Evolutionary conservation across 1,140 invertebrate species (phyloP), one percentile per base, ranked within the genome.

Genomic region (Drusus annulatus): DNA sequence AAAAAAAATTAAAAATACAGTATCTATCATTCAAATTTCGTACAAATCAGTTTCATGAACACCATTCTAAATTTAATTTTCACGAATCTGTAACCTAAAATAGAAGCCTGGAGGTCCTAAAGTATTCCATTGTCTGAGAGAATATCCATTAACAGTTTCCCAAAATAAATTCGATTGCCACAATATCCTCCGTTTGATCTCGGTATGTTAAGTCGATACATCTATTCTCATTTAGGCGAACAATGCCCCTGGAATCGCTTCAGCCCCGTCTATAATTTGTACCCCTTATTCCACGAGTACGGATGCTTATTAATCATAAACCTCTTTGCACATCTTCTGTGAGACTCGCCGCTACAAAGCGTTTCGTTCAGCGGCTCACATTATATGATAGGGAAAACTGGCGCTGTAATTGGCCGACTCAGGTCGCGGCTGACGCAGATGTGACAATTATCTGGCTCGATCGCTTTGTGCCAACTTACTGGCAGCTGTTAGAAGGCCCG

Each of bases 391-490:
- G 62, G 3, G 62, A 65, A 65, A 31, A 65, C 62, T 28, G 62
- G 62, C n/a, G n/a, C n/a, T n/a, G n/a, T 65, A 65, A 65, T 65
- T 65, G 62, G 62, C 62, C 62, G 23, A 65, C 5, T 36, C 5
- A 5, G 31, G 36, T 45, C 36, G 16, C 7, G 62, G 16, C 62
- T 65, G 62, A 25, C 62, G 62, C 36, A 65, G 62, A 65, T 65
- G 62, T 65, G 62, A 65, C 62, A 65, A 65, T 65, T 65, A 65
- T 65, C 21, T 31, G 2, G 31, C 25, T 65, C 28, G 25, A 65
- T 65, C 62, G 62, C 62, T 65, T 65, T 65, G 62, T 65, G 1
- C 62, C 62, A 31, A 25, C 60, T 58, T 58, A 58, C 60, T 63
- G 21, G 60, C 16, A 25, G 19, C 3, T 63, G 5, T 45, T 45